Base-by-base conservation (phyloP, 2,888 invertebrate species). In the Punctoribates punctum region DNA sequence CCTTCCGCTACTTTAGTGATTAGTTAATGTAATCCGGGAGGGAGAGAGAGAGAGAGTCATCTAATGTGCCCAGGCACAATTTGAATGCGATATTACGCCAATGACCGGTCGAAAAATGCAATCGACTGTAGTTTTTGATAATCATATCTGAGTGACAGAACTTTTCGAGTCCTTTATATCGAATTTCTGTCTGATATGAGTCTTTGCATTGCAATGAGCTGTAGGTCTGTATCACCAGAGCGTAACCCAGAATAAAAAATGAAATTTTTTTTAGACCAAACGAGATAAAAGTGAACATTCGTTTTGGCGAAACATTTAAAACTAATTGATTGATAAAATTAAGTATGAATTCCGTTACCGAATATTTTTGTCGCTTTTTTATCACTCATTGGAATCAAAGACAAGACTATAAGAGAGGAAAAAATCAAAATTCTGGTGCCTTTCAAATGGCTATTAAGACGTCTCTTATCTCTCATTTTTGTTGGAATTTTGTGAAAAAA, bases 291-390 rank as follows among this genome's bases (percentile, higher is more conserved):
- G 23, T 23, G 5, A 23, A 25, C 9, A 54, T 23, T 57, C 3
- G 23, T 15, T 60, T 27, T 60, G 8, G 3, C 11, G 9, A 38
- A 67, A 67, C 67, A 67, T 67, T 67, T 34, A 67, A 5, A 67
- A 67, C 34, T 67, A 67, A 67, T 67, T 67, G 67, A 67, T 67
- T 67, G 38, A 67, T 67, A 67, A 60, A 57, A 27, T 60, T 25
- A 11, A 60, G 8, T 60, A 23, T 1, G 25, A 60, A 15, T 60
- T 3, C 60, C 15, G 23, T 60, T 60, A 48, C 48, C 48, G n/a
- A 17, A 17, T 48, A 48, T 15, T 48, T 15, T 48, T 48, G 48
- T 15, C 48, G 34, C 48, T 25, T 6, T 60, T 9, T 60, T 60
- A 60, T 60, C 60, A 60, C 8, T 60, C 1, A 4, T 1, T 60